Evolutionary conservation across 2,888 invertebrate species (phyloP).

Genomic region (Euspilapteryx auroguttella): DNA sequence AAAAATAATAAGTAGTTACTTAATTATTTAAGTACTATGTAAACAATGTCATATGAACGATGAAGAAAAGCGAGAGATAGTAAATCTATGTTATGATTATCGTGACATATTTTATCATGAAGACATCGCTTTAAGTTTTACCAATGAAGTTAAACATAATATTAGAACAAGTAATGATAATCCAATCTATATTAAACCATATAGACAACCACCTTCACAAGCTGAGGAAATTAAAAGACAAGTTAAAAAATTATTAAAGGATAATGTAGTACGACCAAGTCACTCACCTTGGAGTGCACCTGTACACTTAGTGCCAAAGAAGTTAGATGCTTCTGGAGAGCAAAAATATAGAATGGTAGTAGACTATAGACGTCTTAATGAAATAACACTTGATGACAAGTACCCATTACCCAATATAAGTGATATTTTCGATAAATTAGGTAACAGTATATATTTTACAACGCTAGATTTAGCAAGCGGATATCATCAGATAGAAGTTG

Average conservation of each 20-base stretch:
- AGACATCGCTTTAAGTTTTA: conserved; percentile 11
- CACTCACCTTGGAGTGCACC: conserved; percentile 19
- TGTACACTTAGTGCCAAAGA: conserved; percentile 22
- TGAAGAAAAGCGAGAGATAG: conserved; percentile 12
- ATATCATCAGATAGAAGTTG: conserved; percentile 12
- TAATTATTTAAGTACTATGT: too few species aligned
- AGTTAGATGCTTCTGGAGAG: conserved; percentile 15
- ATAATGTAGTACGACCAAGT: conserved; percentile 16
- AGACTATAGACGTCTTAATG: too few species aligned
- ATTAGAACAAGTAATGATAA: conserved; percentile 10
- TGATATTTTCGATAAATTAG: conserved; percentile 10
- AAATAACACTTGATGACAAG: conserved; percentile 13
- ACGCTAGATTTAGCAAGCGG: conserved; percentile 14
- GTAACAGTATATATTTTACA: conserved; percentile 8
- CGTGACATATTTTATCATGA: conserved; percentile 16
- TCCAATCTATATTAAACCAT: conserved; percentile 13
- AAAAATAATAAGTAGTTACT: too few species aligned
- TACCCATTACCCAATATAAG: conserved; percentile 13
- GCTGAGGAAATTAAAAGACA: conserved; percentile 15
- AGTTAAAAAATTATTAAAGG: conserved; percentile 13
- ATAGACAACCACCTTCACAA: conserved; percentile 12
- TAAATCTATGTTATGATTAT: conserved; percentile 12
- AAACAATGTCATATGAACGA: conserved; percentile 14
- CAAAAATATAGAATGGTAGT: conserved; percentile 16
- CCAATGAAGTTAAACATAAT: conserved; percentile 10